Evolutionary conservation across 2,888 invertebrate genomes (phyloP), one percentile per base, ranked within the genome.

Genomic region (Acronicta psi): DNA sequence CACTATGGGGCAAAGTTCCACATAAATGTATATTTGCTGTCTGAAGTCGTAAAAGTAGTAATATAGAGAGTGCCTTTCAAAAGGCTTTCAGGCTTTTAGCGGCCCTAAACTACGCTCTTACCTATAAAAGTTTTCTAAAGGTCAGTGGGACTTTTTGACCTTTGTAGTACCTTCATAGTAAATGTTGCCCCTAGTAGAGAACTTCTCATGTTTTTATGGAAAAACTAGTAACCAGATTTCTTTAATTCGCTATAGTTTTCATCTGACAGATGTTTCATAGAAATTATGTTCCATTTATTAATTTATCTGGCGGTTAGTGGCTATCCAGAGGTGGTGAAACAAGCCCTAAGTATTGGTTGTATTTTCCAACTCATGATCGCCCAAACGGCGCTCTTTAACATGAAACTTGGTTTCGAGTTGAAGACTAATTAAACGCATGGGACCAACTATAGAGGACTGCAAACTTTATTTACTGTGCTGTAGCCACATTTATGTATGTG

Each of bases 1-100:
- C 3, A 5, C 20, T 5, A 20, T 20, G 20, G 20, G 20, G 20
- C 20, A 5, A 20, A 20, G 20, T 20, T 4, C n/a, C n/a, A n/a
- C n/a, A 6, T 23, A 38, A 10, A 52, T 37, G 38, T 16, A 42
- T 57, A 52, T 70, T 60, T 61, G 46, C 58, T 62, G 64, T 67
- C 36, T 8, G 34, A 20, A 7, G 38, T 31, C 16, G 31, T 59
- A 54, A 71, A 68, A 51, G 49, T 68, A 51, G 49, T 68, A 44
- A 52, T 16, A 54, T 18, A 42, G 40, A 46, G 53, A 71, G 56
- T 49, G 59, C 51, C 47, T 75, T 63, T 74, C 20, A 49, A 40
- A 18, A 61, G 47, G 52, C 55, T 67, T 67, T 60, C 37, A 53
- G 51, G 29, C 60, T 63, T 75, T 71, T 55, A 59, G 59, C 17